Percentiles rank a stretch among this genome's conserved stretches.
These are phyloP conservation scores for Drosophila hamatofila DNA, from an alignment of 2,888 invertebrate genomes.

Conservation along the genomic window DNA sequence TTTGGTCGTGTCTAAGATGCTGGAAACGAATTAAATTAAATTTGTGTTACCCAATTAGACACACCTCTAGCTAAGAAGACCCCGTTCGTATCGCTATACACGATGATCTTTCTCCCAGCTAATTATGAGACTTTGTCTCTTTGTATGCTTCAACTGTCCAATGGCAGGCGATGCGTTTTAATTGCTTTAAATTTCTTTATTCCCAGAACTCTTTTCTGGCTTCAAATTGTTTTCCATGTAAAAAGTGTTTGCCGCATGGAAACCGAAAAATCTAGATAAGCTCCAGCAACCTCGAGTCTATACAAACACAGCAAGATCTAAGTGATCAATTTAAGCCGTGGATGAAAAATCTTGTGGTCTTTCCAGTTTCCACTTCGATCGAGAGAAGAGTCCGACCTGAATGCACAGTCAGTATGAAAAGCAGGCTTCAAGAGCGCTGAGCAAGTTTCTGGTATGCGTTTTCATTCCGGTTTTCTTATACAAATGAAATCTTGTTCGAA, in stretches of 20 bases:
- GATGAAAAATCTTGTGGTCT: conserved; percentile 47
- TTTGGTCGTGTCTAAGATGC: conserved; percentile 55
- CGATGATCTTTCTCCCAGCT: conserved; percentile 76
- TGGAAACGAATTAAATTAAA: conserved; percentile 68
- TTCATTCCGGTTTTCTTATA: conserved; percentile 50
- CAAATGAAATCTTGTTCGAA: conserved; percentile 66
- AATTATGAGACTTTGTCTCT: conserved; percentile 60
- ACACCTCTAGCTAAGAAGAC: conserved; percentile 31
- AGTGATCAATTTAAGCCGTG: conserved; percentile 1
- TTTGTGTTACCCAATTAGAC: conserved; percentile 76
- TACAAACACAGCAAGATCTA: conserved; percentile 14
- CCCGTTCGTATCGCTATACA: conserved; percentile 28
- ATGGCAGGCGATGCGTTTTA: conserved; percentile 59
- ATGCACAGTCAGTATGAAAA: conserved; percentile 5
- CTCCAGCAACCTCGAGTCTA: conserved; percentile 4
- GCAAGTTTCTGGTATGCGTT: conserved; percentile 59
- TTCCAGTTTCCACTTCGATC: conserved; percentile 21
- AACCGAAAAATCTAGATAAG: conserved; percentile 35
- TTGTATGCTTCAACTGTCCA: conserved; percentile 22
- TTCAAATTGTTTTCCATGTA: conserved; percentile 63
- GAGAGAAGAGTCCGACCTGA: background rate
- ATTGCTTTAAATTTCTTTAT: conserved; percentile 72
- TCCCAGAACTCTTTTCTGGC: conserved; percentile 67
- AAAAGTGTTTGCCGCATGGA: conserved; percentile 16
- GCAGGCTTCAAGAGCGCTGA: conserved; percentile 36